Percentiles rank a stretch among this genome's conserved stretches.
Conservation (phyloP, 1,140 invertebrate genomes). For the Drosophila auraria region DNA sequence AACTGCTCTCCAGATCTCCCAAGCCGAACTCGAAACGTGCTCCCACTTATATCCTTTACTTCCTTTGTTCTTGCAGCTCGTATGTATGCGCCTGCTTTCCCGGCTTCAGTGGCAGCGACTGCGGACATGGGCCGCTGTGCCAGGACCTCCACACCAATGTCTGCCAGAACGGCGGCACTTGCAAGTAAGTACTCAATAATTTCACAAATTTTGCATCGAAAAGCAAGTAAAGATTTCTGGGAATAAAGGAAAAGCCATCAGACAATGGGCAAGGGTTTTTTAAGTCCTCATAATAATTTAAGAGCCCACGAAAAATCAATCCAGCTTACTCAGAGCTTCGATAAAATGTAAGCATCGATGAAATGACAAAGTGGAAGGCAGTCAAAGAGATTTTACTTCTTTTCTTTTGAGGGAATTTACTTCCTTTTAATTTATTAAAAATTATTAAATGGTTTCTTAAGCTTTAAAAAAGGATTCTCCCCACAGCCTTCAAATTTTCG, state of each 20-base stretch:
- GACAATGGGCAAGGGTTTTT: background rate
- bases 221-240: background rate
- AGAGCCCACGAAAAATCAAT: conserved; percentile 6
- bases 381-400: background rate
- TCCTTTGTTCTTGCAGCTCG: conserved; percentile 86
- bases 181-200: conserved; percentile 88
- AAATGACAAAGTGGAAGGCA: background rate
- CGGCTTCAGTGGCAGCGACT: conserved; percentile 90
- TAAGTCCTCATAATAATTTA: conserved; percentile 12
- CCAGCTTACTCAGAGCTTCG: background rate
- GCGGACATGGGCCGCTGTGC: conserved; percentile 91
- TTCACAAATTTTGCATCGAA: background rate
- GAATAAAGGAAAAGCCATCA: background rate
- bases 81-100: conserved; percentile 91
- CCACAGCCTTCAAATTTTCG: no score
- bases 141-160: conserved; percentile 87
- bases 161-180: conserved; percentile 91
- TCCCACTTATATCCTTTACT: conserved; percentile 46
- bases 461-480: background rate
- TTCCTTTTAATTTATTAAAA: background rate
- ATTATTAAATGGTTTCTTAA: conserved; percentile 4
- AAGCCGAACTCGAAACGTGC: conserved; percentile 51
- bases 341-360: conserved; percentile 10
- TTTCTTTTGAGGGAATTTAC: background rate
- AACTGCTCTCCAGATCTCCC: conserved; percentile 15